phyloP scores from a whole-genome alignment of 2,113 vertebrate species.

The Ahaetulla prasina region DNA sequence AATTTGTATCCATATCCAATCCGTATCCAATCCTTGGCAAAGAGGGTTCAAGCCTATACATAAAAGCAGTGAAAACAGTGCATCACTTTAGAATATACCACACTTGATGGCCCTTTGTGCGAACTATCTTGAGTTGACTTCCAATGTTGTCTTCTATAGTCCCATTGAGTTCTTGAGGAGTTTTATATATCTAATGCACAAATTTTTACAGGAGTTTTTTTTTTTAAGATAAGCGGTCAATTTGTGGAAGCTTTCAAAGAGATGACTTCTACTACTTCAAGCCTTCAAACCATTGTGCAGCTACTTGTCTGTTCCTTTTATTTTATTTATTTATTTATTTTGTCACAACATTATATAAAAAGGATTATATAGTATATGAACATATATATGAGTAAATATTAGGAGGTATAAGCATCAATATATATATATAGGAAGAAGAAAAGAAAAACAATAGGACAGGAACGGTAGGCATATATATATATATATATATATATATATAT shows the following conservation, averaged over 20 bases:
- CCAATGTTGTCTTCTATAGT: not conserved
- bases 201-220: not conserved
- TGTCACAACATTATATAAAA: no score
- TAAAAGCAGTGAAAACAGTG: not conserved
- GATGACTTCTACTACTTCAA: not conserved
- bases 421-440: no score
- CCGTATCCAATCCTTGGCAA: not conserved
- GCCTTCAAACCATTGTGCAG: not conserved
- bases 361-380: no score
- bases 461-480: no score
- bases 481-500: no score
- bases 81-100: not conserved
- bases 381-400: no score
- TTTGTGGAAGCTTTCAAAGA: not conserved
- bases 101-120: not conserved
- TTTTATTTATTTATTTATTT: no score
- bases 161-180: no score
- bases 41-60: not conserved
- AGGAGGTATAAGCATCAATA: no score
- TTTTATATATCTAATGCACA: not conserved
- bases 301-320: not conserved
- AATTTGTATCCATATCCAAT: not conserved
- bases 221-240: not conserved
- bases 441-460: no score
- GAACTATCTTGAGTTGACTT: not conserved